Base-by-base conservation (phyloP, 2,113 vertebrate species). In the Scytalopus superciliaris region DNA sequence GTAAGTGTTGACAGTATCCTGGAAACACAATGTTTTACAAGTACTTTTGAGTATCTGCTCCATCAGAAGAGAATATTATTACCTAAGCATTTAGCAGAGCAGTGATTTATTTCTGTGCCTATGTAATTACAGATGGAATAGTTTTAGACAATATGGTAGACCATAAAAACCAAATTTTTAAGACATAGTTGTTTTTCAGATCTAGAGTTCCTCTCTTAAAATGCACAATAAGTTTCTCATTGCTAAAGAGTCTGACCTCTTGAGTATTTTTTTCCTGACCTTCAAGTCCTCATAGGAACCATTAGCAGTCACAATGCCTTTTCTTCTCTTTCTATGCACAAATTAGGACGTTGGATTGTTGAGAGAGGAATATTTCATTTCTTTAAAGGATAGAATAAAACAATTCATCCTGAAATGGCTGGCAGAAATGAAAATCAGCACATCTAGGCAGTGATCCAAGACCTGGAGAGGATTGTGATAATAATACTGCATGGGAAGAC, bases 361-460 rank as follows among this genome's bases (percentile, higher is more conserved):
- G 52, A 84, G 68, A 93, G 56, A 87, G 1, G 0, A 89, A 30
- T 70, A 33, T 69, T 93, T 86, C 15, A 28, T 87, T 93, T 96
- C 31, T 92, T 88, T 93, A 73, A 87, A 87, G 45, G 53, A 91
- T 92, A 87, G 78, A 68, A 75, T 82, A 66, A 89, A 92, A 52
- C 33, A 87, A 35, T 79, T 89, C 19, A 47, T 84, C 33, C 60
- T 90, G 77, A 84, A 95, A 78, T 84, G 81, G 49, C 57, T 89
- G 40, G 40, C 84, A 93, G 77, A 94, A 95, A 55, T 74, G 30
- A 92, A 93, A 93, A 78, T 90, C 60, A 77, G 45, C 68, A 28
- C 67, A 70, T 72, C 78, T 84, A 85, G 80, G 84, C 79, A 93
- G 45, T 39, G 60, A 55, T 93, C 77, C 74, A 95, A 62, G 73